Conservation (phyloP, 2,113 vertebrate species). For the Osmerus mordax region DNA sequence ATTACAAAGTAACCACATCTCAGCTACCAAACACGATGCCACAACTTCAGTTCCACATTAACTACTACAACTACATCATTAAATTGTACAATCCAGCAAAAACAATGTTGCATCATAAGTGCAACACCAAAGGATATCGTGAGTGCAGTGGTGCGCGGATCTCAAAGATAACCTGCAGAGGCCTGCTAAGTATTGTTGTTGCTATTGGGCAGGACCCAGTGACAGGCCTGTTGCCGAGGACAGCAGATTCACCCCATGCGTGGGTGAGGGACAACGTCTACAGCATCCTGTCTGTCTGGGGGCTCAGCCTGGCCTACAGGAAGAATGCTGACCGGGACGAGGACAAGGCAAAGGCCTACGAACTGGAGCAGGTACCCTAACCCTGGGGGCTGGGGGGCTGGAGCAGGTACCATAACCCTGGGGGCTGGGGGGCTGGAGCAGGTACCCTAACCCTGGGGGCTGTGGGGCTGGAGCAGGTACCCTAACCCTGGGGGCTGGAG, state of each 20-base stretch:
- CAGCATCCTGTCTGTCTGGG: constrained; percentile 83
- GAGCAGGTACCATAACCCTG: background rate
- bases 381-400: background rate
- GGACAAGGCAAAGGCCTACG: constrained; percentile 86
- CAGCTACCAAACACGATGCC: no score
- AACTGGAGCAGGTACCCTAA: constrained; percentile 42
- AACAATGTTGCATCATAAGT: no score
- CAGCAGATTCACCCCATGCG: constrained; percentile 77
- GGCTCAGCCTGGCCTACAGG: constrained; percentile 81
- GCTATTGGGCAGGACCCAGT: constrained; percentile 74
- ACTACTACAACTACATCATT: no score
- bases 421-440: background rate
- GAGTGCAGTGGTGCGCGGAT: no score
- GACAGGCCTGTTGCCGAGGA: constrained; percentile 81
- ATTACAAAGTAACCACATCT: no score
- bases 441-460: no score
- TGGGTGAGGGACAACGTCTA: constrained; percentile 89
- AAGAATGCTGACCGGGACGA: constrained; percentile 86
- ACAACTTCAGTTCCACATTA: no score
- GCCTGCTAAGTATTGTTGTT: background rate
- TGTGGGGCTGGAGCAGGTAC: background rate
- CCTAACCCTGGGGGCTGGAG: no score
- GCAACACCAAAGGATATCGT: no score
- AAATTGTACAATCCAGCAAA: no score
- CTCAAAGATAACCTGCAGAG: no score